Conservation (phyloP, 1,140 invertebrate genomes). For the Scaptomyza montana region DNA sequence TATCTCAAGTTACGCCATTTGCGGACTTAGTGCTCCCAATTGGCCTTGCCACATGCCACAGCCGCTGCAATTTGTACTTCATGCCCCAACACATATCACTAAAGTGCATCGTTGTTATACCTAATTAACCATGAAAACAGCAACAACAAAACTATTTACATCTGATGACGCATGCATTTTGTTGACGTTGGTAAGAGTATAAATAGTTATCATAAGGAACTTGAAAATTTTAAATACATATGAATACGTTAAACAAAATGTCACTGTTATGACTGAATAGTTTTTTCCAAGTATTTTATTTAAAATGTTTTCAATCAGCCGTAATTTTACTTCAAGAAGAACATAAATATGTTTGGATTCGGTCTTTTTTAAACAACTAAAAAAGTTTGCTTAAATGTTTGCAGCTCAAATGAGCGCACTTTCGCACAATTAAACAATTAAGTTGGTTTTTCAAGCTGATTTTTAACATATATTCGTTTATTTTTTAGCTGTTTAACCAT, state of each 20-base stretch:
- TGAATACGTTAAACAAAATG: no score
- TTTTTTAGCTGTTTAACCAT: conserved; percentile 46
- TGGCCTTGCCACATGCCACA: conserved; percentile 19
- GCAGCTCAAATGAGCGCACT: no score
- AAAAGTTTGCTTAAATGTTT: no score
- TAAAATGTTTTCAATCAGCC: no score
- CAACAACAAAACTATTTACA: conserved; percentile 1
- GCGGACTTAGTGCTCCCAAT: conserved; percentile 56
- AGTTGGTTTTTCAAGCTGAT: not conserved
- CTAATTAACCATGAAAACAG: conserved; percentile 32
- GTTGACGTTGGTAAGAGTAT: not conserved
- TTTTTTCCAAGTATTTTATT: no score
- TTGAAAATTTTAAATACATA: no score
- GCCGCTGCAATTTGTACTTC: conserved; percentile 68
- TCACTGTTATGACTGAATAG: no score
- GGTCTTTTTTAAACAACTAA: no score
- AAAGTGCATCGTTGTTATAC: conserved; percentile 15
- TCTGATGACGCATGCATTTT: not conserved
- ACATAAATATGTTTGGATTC: no score
- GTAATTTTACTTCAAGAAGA: no score
- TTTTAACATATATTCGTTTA: not conserved
- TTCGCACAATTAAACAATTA: not conserved
- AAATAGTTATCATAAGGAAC: not conserved
- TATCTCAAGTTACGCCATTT: conserved; percentile 77
- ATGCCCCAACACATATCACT: conserved; percentile 50